Evolutionary conservation across 2,113 vertebrate species (phyloP).

Genomic region (Salvator merianae): DNA sequence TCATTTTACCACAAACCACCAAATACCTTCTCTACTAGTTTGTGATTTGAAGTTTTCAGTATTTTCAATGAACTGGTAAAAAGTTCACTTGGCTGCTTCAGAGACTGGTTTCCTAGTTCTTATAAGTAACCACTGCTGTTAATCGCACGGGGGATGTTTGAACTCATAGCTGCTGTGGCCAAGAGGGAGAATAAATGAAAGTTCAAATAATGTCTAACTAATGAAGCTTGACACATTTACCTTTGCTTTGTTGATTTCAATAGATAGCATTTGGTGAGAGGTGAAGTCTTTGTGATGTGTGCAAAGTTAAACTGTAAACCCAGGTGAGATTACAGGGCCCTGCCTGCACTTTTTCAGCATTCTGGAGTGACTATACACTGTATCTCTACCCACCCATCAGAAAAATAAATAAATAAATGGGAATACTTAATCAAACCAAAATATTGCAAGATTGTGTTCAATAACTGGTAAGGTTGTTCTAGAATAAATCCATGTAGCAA

Average conservation of each 20-base stretch:
- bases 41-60: neutral
- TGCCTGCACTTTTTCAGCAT: neutral
- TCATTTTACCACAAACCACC: neutral
- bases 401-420: too few relatives aligned
- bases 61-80: slow-evolving; percentile 2
- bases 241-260: slow-evolving; percentile 38
- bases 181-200: slow-evolving; percentile 12
- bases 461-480: neutral
- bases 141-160: neutral
- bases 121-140: neutral
- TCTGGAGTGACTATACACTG: neutral
- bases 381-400: too few relatives aligned
- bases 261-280: neutral
- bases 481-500: neutral
- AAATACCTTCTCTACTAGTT: neutral
- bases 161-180: neutral
- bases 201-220: slow-evolving; percentile 44
- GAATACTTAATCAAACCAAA: too few relatives aligned
- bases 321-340: fast-evolving
- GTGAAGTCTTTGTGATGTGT: neutral
- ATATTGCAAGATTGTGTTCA: neutral
- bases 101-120: neutral
- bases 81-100: neutral
- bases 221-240: slow-evolving; percentile 46
- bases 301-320: neutral